These are phyloP conservation scores for Nineta flava DNA, from an alignment of 2,888 invertebrate species.

Conservation along the genomic window DNA sequence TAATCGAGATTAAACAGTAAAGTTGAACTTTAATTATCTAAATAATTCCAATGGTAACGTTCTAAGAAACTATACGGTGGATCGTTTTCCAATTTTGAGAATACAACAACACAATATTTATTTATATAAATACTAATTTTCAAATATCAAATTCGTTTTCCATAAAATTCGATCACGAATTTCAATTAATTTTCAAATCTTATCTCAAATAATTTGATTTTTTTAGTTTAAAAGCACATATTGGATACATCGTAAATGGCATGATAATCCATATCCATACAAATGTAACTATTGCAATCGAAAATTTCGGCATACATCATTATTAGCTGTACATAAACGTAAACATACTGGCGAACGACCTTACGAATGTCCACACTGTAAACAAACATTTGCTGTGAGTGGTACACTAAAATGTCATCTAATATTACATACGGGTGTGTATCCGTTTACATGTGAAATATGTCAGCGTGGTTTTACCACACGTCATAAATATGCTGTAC, in stretches of 20 bases:
- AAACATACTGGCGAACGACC: constrained; percentile 5
- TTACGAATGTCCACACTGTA: constrained; percentile 1
- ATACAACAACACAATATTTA: no score
- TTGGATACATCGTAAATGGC: constrained; percentile 5
- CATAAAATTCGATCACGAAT: no score
- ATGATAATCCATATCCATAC: constrained; percentile 3
- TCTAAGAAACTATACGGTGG: no score
- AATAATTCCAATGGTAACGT: no score
- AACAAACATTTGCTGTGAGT: constrained; percentile 1
- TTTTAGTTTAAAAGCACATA: constrained; percentile 4
- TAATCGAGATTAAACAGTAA: no score
- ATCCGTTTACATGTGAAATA: not conserved
- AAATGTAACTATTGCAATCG: constrained; percentile 1
- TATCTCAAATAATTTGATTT: not conserved
- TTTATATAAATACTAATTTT: no score
- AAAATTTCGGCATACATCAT: constrained; percentile 1
- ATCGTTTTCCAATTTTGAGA: no score
- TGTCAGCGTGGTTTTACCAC: constrained; percentile 1
- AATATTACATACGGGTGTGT: constrained; percentile 1
- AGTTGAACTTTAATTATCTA: no score
- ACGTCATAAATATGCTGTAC: constrained; percentile 1
- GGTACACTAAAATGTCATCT: constrained; percentile 2
- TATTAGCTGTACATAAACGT: constrained; percentile 2
- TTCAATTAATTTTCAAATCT: no score
- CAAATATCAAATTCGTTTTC: no score